These are phyloP conservation scores for Hepsetus odoe DNA, from an alignment of 2,113 vertebrate genomes.

Conservation along the genomic window DNA sequence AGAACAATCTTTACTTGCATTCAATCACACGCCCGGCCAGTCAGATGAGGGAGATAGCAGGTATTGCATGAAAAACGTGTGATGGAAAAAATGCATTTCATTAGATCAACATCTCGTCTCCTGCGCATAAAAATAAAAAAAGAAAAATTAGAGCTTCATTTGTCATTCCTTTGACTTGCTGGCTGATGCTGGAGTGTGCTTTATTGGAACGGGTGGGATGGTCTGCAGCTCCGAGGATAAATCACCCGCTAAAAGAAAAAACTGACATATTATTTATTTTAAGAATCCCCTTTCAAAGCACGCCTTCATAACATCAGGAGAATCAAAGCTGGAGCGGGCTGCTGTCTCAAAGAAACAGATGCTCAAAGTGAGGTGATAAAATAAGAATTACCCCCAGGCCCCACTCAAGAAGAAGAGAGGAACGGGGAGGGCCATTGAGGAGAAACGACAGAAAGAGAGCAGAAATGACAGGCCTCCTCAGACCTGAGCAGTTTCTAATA, in stretches of 20 bases:
- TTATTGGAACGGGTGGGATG: constrained; percentile 31
- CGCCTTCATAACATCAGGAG: not conserved
- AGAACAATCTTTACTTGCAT: constrained; percentile 16
- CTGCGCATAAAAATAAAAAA: not conserved
- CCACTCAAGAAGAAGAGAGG: constrained; percentile 10
- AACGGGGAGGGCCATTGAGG: constrained; percentile 9
- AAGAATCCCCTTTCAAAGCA: constrained; percentile 37
- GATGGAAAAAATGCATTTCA: constrained; percentile 10
- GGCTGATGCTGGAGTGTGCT: constrained; percentile 31
- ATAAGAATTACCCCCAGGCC: constrained; percentile 15
- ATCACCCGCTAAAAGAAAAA: constrained; percentile 17
- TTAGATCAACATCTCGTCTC: constrained; percentile 42
- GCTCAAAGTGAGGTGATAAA: constrained; percentile 29
- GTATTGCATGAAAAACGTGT: constrained; percentile 10
- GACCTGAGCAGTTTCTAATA: not conserved
- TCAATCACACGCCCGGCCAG: constrained; percentile 38
- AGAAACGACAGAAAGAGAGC: not conserved
- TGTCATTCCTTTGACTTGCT: constrained; percentile 52
- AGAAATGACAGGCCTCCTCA: not conserved
- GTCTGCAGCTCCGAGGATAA: constrained; percentile 26
- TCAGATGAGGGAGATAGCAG: constrained; percentile 17
- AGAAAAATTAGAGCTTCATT: constrained; percentile 46
- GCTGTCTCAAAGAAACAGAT: constrained; percentile 37
- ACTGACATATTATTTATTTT: constrained; percentile 44
- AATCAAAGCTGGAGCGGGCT: constrained; percentile 24